Evolutionary conservation across 2,113 vertebrate species (phyloP), one percentile per base, ranked within the genome.

Genomic region (Limnothrissa miodon): DNA sequence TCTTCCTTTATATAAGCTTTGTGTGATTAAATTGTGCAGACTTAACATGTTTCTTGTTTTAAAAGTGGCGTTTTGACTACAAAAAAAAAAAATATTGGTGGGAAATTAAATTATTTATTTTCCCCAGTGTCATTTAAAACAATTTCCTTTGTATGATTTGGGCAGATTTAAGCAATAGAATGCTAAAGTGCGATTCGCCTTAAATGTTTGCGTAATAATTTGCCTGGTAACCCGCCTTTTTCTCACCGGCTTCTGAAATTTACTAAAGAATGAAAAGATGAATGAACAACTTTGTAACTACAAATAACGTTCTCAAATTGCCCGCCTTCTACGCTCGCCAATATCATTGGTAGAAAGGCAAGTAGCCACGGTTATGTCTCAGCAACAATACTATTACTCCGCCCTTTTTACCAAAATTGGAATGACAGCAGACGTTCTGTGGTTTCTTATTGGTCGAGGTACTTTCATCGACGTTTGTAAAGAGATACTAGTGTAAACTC

Each of bases 301-400:
- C 86, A 89, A 78, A 86, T 88, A 92, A 92, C 91, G 87, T 91
- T 91, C 90, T 91, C 90, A 85, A 95, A 95, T 93, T 89, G 94
- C 93, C 95, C 94, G 94, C 93, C 93, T 93, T 94, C 90, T 90
- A 84, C 86, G 48, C 78, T 45, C 1, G 74, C 33, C 0, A 10
- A 59, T 90, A 85, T 88, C 78, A 95, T 95, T 94, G 94, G 94
- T 82, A 84, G 39, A 53, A 11, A 0, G 0, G 1, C 5, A 85
- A 90, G 94, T 95, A 93, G 62, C 95, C 90, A 93, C 92, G 84
- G 94, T 80, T 91, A 94, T 87, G 87, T 89, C 90, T 88, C 92
- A 92, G 93, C 91, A 93, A 90, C 91, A 42, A 46, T 48, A 87
- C 82, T 45, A 29, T 87, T 84, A 5, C 91, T 17, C 92, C 92